Evolutionary conservation across 2,888 invertebrate genomes (phyloP).

Genomic region (Alloplasta piceator): DNA sequence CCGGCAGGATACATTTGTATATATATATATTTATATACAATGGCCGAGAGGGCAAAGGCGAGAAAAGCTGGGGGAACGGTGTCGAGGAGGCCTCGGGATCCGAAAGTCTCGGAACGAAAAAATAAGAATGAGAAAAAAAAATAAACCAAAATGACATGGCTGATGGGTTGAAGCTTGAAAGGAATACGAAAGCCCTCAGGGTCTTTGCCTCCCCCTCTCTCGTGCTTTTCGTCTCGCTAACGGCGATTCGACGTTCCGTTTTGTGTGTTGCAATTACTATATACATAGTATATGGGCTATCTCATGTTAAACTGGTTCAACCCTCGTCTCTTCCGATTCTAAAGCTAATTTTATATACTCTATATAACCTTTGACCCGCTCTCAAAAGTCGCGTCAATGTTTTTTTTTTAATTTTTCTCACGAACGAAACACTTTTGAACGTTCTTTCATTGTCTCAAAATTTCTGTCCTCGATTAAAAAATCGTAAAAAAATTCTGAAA

Average conservation of each 20-base stretch:
- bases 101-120: slow-evolving; percentile 33
- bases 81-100: slow-evolving; percentile 24
- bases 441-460: not conserved
- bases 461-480: not conserved
- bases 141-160: slow-evolving; percentile 35
- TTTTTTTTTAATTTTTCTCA: not conserved
- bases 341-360: not conserved
- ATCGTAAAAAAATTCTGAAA: not conserved
- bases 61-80: slow-evolving; percentile 50
- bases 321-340: not conserved
- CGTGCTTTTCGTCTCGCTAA: slow-evolving; percentile 44
- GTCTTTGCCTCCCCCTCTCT: slow-evolving; percentile 24
- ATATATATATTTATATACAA: not conserved
- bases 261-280: not conserved
- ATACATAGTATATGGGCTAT: not conserved
- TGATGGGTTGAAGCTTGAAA: slow-evolving; percentile 40
- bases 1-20: not conserved
- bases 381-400: not conserved
- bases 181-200: slow-evolving; percentile 47
- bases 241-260: slow-evolving; percentile 54
- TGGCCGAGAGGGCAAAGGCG: slow-evolving; percentile 50
- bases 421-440: not conserved
- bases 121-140: slow-evolving; percentile 9
- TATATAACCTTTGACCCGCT: not conserved
- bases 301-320: not conserved